Evolutionary conservation across 2,888 invertebrate species (phyloP).

Genomic region (Graphium colonna): DNA sequence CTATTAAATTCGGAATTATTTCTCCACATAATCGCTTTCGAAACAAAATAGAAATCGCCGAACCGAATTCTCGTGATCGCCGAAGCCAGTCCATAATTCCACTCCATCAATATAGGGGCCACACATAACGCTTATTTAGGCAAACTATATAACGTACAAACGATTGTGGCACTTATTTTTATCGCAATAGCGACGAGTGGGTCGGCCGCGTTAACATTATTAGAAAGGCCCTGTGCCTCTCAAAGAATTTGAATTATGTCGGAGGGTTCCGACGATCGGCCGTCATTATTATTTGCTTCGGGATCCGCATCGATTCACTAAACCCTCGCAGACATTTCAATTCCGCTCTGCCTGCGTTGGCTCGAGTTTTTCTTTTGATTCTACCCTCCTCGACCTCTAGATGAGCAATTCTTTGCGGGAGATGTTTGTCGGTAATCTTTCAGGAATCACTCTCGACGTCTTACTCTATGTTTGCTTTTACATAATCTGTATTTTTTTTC

Average conservation of each 20-base stretch:
- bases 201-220: slow-evolving; percentile 16
- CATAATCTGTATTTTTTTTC: neutral
- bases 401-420: slow-evolving; percentile 21
- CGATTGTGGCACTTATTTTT: slow-evolving; percentile 8
- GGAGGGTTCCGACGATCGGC: slow-evolving; percentile 21
- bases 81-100: slow-evolving; percentile 17
- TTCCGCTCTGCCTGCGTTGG: slow-evolving; percentile 16
- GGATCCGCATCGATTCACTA: slow-evolving; percentile 21
- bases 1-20: neutral
- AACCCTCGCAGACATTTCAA: slow-evolving; percentile 24
- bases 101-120: slow-evolving; percentile 15
- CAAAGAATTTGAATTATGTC: slow-evolving; percentile 25
- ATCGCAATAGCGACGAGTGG: slow-evolving; percentile 11
- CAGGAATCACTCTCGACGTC: slow-evolving; percentile 10
- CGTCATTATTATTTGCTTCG: slow-evolving; percentile 24
- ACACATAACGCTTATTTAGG: slow-evolving; percentile 18
- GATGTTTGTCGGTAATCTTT: slow-evolving; percentile 20
- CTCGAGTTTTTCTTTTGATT: slow-evolving; percentile 20
- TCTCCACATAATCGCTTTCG: too few relatives aligned
- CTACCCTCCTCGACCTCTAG: slow-evolving; percentile 16
- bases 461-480: slow-evolving; percentile 7
- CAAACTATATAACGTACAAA: slow-evolving; percentile 7
- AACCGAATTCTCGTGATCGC: neutral
- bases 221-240: slow-evolving; percentile 12
- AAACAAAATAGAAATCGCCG: slow-evolving; percentile 18